phyloP scores from a whole-genome alignment of 2,113 vertebrate species.

The Etia nguti region DNA sequence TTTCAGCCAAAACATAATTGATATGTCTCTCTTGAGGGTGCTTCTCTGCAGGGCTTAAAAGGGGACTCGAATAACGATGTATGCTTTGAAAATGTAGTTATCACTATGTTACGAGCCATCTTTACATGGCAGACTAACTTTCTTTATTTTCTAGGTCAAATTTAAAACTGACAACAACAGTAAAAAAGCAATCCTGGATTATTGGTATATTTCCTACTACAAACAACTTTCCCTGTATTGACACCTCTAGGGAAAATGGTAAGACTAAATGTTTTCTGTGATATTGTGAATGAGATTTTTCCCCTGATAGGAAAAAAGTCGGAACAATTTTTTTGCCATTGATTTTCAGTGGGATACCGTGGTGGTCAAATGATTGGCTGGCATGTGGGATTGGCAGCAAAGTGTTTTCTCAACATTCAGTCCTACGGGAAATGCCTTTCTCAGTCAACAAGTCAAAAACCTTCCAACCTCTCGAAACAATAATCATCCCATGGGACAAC shows the following conservation, averaged over 20 bases:
- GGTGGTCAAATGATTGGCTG: conserved; percentile 36
- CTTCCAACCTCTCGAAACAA: conserved; percentile 28
- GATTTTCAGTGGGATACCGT: conserved; percentile 32
- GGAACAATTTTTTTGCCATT: conserved; percentile 1
- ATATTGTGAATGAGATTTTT: conserved; percentile 3
- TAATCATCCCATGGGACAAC: conserved; percentile 25
- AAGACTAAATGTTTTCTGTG: conserved; percentile 1
- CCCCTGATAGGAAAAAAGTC: not conserved
- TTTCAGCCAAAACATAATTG: conserved; percentile 18
- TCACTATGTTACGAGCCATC: not conserved
- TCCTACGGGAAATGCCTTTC: conserved; percentile 18
- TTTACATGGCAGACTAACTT: not conserved
- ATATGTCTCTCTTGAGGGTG: not conserved
- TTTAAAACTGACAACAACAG: not conserved
- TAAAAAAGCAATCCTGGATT: not conserved
- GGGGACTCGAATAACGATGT: not conserved
- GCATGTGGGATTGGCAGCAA: conserved; percentile 27
- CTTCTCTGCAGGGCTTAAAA: conserved; percentile 19
- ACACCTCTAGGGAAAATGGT: not conserved
- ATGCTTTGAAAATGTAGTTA: not conserved
- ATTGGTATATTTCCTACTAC: not conserved
- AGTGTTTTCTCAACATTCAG: conserved; percentile 30
- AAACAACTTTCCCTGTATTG: not conserved
- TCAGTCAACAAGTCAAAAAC: conserved; percentile 35
- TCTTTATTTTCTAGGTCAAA: not conserved